Conservation (phyloP, 2,888 invertebrate species). For the Gastrophysa polygoni region DNA sequence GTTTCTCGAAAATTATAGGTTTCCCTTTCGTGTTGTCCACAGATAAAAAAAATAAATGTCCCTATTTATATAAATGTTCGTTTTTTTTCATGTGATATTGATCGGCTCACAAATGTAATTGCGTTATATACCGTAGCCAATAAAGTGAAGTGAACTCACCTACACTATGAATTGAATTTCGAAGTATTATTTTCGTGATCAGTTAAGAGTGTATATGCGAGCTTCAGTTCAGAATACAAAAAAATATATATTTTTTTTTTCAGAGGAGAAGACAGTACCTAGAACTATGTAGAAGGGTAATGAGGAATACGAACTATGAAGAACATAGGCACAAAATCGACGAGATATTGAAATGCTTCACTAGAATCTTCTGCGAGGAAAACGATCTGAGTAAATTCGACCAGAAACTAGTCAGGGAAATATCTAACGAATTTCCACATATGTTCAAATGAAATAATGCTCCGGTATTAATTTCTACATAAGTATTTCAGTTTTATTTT, state of each 20-base stretch:
- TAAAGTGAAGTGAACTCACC: too few relatives aligned
- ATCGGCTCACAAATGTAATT: too few relatives aligned
- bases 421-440: slow-evolving; percentile 84
- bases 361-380: slow-evolving; percentile 85
- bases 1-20: too few relatives aligned
- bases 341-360: slow-evolving; percentile 84
- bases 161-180: too few relatives aligned
- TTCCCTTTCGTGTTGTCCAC: too few relatives aligned
- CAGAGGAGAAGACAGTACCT: slow-evolving; percentile 81
- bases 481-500: slow-evolving; percentile 19
- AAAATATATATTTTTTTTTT: slow-evolving; percentile 23
- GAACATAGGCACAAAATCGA: slow-evolving; percentile 81
- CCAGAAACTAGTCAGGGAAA: slow-evolving; percentile 78
- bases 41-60: too few relatives aligned
- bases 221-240: too few relatives aligned
- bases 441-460: slow-evolving; percentile 63
- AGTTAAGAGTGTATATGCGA: too few relatives aligned
- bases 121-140: too few relatives aligned
- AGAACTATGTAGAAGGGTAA: slow-evolving; percentile 77
- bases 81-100: too few relatives aligned
- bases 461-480: background rate
- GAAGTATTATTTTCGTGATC: too few relatives aligned
- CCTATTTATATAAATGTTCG: too few relatives aligned
- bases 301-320: slow-evolving; percentile 81
- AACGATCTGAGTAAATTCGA: slow-evolving; percentile 74